Evolutionary conservation across 1,140 invertebrate genomes (phyloP), one percentile per base, ranked within the genome.

Genomic region (Saccostrea glomerata): DNA sequence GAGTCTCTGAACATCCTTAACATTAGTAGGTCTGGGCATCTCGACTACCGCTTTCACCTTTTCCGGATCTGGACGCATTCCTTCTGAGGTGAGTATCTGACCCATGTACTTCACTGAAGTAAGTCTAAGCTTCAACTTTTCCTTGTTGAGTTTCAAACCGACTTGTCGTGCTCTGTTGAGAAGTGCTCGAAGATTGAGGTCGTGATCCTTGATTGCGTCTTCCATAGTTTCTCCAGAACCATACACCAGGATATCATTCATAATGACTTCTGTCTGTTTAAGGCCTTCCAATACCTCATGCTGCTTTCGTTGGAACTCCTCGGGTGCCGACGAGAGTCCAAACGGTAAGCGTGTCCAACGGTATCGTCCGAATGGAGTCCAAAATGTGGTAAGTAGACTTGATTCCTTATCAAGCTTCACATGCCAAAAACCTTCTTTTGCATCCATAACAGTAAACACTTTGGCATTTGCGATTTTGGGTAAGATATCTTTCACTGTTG

Each of bases 391-490:
- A 0, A 90, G 58, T 4, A 60, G 63, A 4, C 73, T 87, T 60
- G 91, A 93, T 86, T 94, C 91, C 85, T 94, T 89, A 40, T 89
- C 89, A 66, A 96, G 87, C 55, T 91, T 89, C 0, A 96, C 91
- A 88, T 95, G 95, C 91, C 92, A 95, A 91, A 95, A 96, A 13
- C 94, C 94, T 60, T 92, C 85, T 63, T 93, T 95, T 11, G 94
- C 94, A 94, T 96, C 95, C n/a, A 96, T 84, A 54, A 93, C 94
- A 6, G 93, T 94, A 90, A 96, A 96, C 60, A 94, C 86, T 92
- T 93, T 94, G 86, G 94, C 92, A 56, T 93, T 93, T 55, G 89
- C 63, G 60, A 96, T 88, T 82, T 94, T 36, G 63, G 84, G 73
- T 55, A 89, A 66, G 0, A 82, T 66, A 3, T 85, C 56, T 9